Base-by-base conservation (phyloP, 2,797 vertebrate genomes). In the Rhinophrynus dorsalis region DNA sequence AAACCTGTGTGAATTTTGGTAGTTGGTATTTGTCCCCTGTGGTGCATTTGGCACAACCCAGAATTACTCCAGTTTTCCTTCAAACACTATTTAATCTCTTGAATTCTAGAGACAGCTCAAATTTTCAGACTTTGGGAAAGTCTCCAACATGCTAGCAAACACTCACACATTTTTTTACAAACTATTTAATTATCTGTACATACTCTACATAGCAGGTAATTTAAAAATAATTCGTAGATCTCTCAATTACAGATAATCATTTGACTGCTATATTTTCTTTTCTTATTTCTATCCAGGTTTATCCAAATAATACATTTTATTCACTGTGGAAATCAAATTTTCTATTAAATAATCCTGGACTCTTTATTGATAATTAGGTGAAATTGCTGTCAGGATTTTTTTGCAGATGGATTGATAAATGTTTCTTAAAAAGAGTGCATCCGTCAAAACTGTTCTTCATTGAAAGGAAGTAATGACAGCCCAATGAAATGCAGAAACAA, bases 401-500 rank as follows among this genome's bases (percentile, higher is more conserved):
- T 9, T 12, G 13, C 5, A 12, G 21, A 27, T 42, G 37, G 35
- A 40, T 58, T 40, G 56, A 58, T 58, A 58, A 58, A 58, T 27
- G 37, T 58, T 27, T 37, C 37, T 58, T 42, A 40, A 40, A 58
- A 26, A 11, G 13, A 38, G 8, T 3, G 23, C 26, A 42, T 33
- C 56, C 10, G 23, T 58, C 56, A 58, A 32, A 58, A 40, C 35
- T 11, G 10, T 26, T 58, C 35, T 58, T 40, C 35, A 42, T 58
- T 40, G 13, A 11, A 6, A 17, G 37, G 13, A 27, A 58, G 24
- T n/a, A 15, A 58, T 40, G 56, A 58, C 56, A 58, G 37, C 21
- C n/a, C 56, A 58, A 38, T 24, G 54, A 57, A 38, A 37, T 13
- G 33, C 18, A 18, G 30, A 58, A 58, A 21, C 21, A 42, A 21